phyloP scores from a whole-genome alignment of 2,797 vertebrate genomes.

The Pantherophis alleghaniensis region DNA sequence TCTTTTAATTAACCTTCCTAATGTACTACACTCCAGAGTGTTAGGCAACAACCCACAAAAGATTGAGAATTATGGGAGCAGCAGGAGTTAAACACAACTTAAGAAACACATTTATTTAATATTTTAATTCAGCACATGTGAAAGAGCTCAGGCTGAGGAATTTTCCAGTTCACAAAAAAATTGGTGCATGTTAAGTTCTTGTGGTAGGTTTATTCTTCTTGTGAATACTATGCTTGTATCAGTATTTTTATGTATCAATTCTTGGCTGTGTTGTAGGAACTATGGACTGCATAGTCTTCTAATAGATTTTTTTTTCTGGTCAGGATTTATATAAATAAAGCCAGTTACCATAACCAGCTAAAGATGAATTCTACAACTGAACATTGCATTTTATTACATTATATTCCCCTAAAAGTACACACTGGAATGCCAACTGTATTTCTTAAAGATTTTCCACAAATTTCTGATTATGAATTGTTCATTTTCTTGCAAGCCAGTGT shows the following conservation, averaged over 20 bases:
- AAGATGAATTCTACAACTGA: neutral
- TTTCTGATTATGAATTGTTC: neutral
- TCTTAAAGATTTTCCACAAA: neutral
- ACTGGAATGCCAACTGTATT: neutral
- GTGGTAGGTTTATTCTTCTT: neutral
- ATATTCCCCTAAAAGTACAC: neutral
- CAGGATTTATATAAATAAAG: neutral
- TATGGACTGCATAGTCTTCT: neutral
- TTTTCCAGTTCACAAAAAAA: neutral
- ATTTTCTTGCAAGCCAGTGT: neutral
- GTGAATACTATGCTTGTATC: neutral
- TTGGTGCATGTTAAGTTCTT: neutral
- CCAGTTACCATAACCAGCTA: neutral
- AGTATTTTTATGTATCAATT: neutral
- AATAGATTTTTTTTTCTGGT: neutral
- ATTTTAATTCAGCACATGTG: neutral
- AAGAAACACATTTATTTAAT: neutral
- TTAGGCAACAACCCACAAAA: neutral
- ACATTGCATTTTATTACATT: neutral
- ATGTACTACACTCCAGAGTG: neutral
- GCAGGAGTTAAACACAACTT: neutral
- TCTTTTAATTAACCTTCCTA: neutral
- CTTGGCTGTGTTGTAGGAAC: neutral
- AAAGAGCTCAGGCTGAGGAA: neutral
- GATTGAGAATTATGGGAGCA: neutral